A percentile compares a stretch with the other conserved stretches of the same genome.
phyloP scores from a whole-genome alignment of 2,113 vertebrate species.

The Tretioscincus oriximinensis region DNA sequence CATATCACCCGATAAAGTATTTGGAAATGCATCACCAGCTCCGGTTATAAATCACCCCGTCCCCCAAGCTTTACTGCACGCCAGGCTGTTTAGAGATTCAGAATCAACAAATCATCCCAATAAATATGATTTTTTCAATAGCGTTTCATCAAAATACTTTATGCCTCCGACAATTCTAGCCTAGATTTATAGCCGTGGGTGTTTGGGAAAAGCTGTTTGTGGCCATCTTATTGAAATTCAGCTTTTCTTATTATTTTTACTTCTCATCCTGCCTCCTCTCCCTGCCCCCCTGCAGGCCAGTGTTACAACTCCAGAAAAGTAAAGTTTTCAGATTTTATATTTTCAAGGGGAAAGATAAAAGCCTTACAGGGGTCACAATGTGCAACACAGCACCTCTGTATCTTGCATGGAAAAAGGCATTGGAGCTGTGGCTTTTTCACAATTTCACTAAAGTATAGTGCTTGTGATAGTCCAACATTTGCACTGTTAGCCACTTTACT shows the following conservation, averaged over 20 bases:
- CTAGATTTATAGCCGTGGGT: slow-evolving; percentile 53
- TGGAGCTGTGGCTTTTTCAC: no score
- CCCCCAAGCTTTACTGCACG: slow-evolving; percentile 54
- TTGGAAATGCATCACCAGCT: slow-evolving; percentile 48
- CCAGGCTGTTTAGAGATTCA: slow-evolving; percentile 48
- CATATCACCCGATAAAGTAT: slow-evolving; percentile 33
- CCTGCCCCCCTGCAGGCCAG: not conserved
- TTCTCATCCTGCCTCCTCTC: not conserved
- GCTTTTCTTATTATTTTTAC: slow-evolving; percentile 23
- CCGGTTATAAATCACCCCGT: slow-evolving; percentile 50
- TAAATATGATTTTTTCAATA: slow-evolving; percentile 54
- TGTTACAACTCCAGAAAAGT: not conserved
- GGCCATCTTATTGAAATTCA: slow-evolving; percentile 53
- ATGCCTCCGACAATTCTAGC: slow-evolving; percentile 43
- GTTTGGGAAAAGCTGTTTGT: slow-evolving; percentile 21
- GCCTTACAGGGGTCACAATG: not conserved
- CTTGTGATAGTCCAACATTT: no score
- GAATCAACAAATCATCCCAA: slow-evolving; percentile 58
- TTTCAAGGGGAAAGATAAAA: not conserved
- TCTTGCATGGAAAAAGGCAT: no score
- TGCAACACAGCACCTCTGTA: no score
- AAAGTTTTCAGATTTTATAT: not conserved
- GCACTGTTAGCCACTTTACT: no score
- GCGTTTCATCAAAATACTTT: slow-evolving; percentile 67
- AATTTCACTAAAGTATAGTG: no score